These are phyloP conservation scores for Deroplatys truncata DNA, from an alignment of 2,888 invertebrate genomes.

Conservation along the genomic window DNA sequence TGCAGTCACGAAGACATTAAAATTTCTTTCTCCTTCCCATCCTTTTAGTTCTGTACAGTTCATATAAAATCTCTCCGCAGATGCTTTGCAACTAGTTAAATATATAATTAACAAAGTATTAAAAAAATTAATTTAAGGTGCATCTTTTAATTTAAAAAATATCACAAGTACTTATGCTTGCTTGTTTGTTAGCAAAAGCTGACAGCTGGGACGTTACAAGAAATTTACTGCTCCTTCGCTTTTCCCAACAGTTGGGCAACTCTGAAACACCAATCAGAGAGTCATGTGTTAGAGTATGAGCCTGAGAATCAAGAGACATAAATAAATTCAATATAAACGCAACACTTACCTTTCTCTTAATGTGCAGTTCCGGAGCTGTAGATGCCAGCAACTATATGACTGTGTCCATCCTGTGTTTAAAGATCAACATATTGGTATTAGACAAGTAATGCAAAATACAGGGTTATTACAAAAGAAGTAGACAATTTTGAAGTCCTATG, in stretches of 20 bases:
- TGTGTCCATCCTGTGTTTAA: background rate
- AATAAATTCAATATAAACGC: background rate
- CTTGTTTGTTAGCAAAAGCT: background rate
- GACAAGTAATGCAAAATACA: background rate
- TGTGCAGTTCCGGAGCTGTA: background rate
- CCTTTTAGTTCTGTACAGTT: background rate
- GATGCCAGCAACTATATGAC: background rate
- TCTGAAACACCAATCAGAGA: background rate
- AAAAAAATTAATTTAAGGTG: background rate
- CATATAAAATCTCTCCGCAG: background rate
- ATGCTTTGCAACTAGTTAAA: background rate
- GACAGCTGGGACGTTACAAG: background rate
- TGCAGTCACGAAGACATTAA: background rate
- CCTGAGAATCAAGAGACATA: too few relatives aligned
- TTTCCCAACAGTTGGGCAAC: background rate
- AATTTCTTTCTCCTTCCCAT: background rate
- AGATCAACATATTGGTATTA: background rate
- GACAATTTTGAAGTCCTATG: too few relatives aligned
- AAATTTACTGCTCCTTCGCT: background rate
- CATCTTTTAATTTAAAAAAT: background rate
- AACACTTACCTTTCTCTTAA: background rate
- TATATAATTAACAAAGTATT: background rate
- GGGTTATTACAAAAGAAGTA: too few relatives aligned
- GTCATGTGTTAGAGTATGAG: background rate
- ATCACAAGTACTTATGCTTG: background rate